Evolutionary conservation across 1,140 invertebrate genomes (phyloP).

Genomic region (Latrodectus geometricus): DNA sequence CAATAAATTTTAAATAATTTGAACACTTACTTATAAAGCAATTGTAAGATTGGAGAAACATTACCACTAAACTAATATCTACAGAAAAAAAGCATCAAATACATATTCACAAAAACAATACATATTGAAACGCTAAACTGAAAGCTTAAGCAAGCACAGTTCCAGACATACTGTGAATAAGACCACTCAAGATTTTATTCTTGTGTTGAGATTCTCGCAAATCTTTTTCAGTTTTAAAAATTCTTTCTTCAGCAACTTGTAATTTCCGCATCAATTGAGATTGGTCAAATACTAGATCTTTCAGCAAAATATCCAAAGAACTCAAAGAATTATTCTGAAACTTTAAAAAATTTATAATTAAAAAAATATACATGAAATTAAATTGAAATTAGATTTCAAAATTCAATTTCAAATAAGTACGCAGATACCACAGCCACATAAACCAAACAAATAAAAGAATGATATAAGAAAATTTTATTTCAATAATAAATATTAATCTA

Average conservation of each 20-base stretch:
- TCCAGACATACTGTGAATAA: constrained; percentile 23
- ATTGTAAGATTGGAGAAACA: no score
- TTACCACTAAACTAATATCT: neutral
- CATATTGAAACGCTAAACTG: no score
- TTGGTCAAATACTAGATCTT: constrained; percentile 21
- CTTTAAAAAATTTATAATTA: neutral
- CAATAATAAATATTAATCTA: no score
- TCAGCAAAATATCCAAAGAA: constrained; percentile 25
- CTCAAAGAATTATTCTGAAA: neutral
- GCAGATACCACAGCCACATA: neutral
- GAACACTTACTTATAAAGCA: no score
- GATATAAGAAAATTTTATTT: no score
- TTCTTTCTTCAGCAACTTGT: constrained; percentile 42
- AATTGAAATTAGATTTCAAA: neutral
- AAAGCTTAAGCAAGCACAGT: constrained; percentile 2
- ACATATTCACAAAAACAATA: neutral
- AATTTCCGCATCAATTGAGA: constrained; percentile 29
- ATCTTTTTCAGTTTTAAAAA: constrained; percentile 31
- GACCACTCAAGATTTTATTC: constrained; percentile 37
- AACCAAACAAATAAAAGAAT: neutral
- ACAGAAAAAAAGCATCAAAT: neutral
- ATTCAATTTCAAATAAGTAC: neutral
- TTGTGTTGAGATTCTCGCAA: constrained; percentile 34
- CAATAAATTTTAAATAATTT: no score
- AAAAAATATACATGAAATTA: neutral